phyloP scores from a whole-genome alignment of 2,113 vertebrate species.

The Labrus mixtus region DNA sequence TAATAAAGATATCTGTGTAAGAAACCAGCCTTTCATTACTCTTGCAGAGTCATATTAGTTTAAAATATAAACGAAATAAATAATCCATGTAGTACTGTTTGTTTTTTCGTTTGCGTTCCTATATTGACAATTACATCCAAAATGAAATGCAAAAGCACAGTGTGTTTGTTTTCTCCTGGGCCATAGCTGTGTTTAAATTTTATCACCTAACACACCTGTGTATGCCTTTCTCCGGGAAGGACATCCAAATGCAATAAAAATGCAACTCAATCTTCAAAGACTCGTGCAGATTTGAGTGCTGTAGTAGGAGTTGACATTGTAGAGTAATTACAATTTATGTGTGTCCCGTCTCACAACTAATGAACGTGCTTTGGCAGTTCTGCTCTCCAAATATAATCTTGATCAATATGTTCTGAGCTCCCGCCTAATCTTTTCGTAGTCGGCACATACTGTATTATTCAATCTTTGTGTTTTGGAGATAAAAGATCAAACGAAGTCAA shows the following conservation, averaged over 20 bases:
- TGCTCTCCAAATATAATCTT: slow-evolving; percentile 53
- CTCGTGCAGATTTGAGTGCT: not conserved
- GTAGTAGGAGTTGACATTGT: slow-evolving; percentile 1
- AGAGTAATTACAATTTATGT: slow-evolving; percentile 56
- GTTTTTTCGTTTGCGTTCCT: too few relatives aligned
- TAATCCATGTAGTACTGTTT: too few relatives aligned
- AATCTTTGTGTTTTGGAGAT: slow-evolving; percentile 52
- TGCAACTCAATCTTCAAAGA: not conserved
- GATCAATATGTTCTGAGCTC: slow-evolving; percentile 56
- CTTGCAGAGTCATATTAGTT: too few relatives aligned
- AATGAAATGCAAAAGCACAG: too few relatives aligned
- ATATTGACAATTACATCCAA: too few relatives aligned
- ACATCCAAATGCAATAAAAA: not conserved
- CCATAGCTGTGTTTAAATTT: not conserved
- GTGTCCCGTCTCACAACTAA: slow-evolving; percentile 27
- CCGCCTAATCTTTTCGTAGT: slow-evolving; percentile 49
- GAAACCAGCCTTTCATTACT: too few relatives aligned
- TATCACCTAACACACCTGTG: not conserved
- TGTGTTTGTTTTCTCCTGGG: too few relatives aligned
- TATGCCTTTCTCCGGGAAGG: not conserved
- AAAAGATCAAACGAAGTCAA: slow-evolving; percentile 60
- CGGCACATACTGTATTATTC: slow-evolving; percentile 3
- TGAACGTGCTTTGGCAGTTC: slow-evolving; percentile 29
- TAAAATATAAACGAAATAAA: too few relatives aligned
- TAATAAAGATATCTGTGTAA: too few relatives aligned